Percentiles rank a stretch among this genome's conserved stretches.
phyloP scores from a whole-genome alignment of 2,113 vertebrate genomes.

The Lonchura striata region DNA sequence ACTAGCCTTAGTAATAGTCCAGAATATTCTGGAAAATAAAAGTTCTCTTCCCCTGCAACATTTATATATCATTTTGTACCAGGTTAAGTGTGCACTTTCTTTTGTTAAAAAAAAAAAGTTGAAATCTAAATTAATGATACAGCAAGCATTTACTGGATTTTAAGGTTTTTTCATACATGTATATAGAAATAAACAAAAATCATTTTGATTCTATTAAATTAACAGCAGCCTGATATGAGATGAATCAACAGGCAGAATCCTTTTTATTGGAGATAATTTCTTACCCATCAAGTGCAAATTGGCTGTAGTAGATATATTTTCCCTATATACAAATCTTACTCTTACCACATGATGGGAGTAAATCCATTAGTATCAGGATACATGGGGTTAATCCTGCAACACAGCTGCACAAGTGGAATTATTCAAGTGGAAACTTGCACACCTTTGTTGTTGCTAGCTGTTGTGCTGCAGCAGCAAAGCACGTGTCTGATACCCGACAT shows the following conservation, averaged over 20 bases:
- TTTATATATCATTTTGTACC: not conserved
- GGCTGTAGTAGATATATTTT: not conserved
- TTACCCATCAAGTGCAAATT: not conserved
- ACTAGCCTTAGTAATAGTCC: not conserved
- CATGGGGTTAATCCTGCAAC: not conserved
- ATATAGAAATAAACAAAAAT: not conserved
- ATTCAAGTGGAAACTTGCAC: not conserved
- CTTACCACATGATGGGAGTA: not conserved
- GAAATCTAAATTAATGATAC: not conserved
- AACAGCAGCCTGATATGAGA: not conserved
- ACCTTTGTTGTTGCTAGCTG: not conserved
- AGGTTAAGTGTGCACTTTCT: not conserved
- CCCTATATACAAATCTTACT: not conserved
- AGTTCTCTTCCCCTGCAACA: not conserved
- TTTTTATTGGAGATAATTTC: not conserved
- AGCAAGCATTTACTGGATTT: not conserved
- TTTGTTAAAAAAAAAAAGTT: not conserved
- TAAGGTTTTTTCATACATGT: not conserved
- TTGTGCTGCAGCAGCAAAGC: not conserved
- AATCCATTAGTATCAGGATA: not conserved
- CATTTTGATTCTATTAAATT: not conserved
- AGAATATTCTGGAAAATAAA: not conserved
- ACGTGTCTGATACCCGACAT: fast-evolving
- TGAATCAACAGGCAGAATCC: not conserved
- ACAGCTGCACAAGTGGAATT: not conserved